A percentile compares a stretch with the other conserved stretches of the same genome.
Evolutionary conservation across 2,888 invertebrate genomes (phyloP).

Genomic region (Bombyx huttoni): DNA sequence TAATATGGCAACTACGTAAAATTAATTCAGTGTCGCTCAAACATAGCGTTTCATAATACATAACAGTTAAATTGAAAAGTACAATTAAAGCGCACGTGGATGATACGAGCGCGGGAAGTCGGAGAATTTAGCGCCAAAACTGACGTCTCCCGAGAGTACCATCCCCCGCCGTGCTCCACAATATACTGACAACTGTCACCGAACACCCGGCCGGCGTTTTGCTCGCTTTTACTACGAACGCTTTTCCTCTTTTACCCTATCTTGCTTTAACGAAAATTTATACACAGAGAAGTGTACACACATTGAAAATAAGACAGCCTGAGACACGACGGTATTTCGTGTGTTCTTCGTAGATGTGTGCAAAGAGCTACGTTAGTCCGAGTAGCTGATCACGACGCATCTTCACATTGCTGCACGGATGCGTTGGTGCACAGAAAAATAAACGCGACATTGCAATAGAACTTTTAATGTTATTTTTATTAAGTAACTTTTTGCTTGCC

Average conservation of each 20-base stretch:
- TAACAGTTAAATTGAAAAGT: slow-evolving; percentile 24
- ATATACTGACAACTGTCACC: slow-evolving; percentile 58
- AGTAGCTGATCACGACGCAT: slow-evolving; percentile 36
- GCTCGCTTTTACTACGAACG: slow-evolving; percentile 49
- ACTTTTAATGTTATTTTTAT: slow-evolving; percentile 21
- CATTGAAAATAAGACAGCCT: slow-evolving; percentile 39
- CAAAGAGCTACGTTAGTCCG: slow-evolving; percentile 23
- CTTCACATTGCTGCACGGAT: slow-evolving; percentile 31
- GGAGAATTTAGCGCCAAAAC: slow-evolving; percentile 43
- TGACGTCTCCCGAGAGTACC: slow-evolving; percentile 42
- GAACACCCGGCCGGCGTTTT: slow-evolving; percentile 43
- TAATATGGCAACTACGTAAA: slow-evolving; percentile 24
- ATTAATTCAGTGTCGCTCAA: slow-evolving; percentile 24
- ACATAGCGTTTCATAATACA: slow-evolving; percentile 18
- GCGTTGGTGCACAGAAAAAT: slow-evolving; percentile 46
- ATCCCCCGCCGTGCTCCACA: slow-evolving; percentile 45
- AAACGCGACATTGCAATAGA: slow-evolving; percentile 18
- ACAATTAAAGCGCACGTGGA: slow-evolving; percentile 35
- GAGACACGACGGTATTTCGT: slow-evolving; percentile 17
- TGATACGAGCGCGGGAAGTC: slow-evolving; percentile 45
- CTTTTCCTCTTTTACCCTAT: slow-evolving; percentile 61
- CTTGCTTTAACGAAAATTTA: slow-evolving; percentile 57
- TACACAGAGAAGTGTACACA: slow-evolving; percentile 46
- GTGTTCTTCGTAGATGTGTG: slow-evolving; percentile 20
- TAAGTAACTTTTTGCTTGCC: slow-evolving; percentile 29